phyloP scores from a whole-genome alignment of 2,797 vertebrate species.

The Malurus splendens region DNA sequence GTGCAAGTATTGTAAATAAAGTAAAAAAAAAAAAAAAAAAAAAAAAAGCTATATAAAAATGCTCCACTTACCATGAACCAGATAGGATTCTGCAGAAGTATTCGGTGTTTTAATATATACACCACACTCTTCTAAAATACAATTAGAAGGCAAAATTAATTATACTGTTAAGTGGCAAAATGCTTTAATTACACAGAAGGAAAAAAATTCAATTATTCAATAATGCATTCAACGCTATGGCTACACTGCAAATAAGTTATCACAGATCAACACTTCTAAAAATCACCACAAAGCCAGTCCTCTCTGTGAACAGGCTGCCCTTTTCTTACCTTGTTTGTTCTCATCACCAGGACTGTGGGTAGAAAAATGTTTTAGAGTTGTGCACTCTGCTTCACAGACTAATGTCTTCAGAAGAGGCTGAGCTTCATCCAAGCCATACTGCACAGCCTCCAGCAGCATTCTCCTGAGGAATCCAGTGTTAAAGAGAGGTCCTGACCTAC shows the following conservation, averaged over 20 bases:
- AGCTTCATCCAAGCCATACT: slow-evolving; percentile 87
- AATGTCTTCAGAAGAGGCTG: slow-evolving; percentile 89
- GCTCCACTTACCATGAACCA: slow-evolving; percentile 60
- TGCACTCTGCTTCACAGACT: slow-evolving; percentile 91
- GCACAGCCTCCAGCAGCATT: slow-evolving; percentile 85
- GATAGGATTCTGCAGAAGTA: slow-evolving; percentile 53
- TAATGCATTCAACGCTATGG: neutral
- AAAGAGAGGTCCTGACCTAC: slow-evolving; percentile 88
- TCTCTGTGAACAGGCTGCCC: neutral
- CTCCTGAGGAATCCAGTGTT: slow-evolving; percentile 90
- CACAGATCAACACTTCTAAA: neutral
- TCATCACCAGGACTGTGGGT: slow-evolving; percentile 68
- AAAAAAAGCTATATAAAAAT: neutral
- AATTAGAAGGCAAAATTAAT: slow-evolving; percentile 38
- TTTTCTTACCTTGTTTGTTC: slow-evolving; percentile 81
- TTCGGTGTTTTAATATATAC: slow-evolving; percentile 86
- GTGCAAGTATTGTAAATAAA: neutral
- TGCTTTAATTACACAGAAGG: neutral
- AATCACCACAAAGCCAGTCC: neutral
- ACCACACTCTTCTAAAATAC: slow-evolving; percentile 84
- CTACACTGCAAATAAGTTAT: neutral
- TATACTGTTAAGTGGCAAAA: neutral
- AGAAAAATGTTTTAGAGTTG: slow-evolving; percentile 77
- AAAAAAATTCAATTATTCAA: neutral
- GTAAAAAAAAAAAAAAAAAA: neutral